phyloP scores from a whole-genome alignment of 1,140 invertebrate genomes.

The Drosophila virilis region DNA sequence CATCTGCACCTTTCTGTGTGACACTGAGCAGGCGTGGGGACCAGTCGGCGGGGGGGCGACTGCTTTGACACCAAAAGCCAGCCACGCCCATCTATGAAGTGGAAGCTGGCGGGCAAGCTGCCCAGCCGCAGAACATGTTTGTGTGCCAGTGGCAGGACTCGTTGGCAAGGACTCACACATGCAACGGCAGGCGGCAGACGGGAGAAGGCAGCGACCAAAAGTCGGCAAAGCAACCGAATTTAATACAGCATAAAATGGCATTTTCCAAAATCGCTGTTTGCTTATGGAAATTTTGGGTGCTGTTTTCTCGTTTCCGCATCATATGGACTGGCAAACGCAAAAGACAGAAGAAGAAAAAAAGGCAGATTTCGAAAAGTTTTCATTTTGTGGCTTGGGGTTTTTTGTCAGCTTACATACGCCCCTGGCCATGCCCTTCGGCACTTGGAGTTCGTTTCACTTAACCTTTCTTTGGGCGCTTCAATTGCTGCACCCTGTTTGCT shows the following conservation, averaged over 20 bases:
- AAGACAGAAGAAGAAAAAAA: not conserved
- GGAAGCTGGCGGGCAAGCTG: slow-evolving; percentile 1
- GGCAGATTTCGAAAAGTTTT: slow-evolving; percentile 58
- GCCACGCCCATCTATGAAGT: slow-evolving; percentile 57
- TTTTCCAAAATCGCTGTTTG: slow-evolving; percentile 71
- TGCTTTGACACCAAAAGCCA: slow-evolving; percentile 78
- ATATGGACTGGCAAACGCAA: not conserved
- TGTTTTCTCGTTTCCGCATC: slow-evolving; percentile 7
- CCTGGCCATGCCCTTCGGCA: slow-evolving; percentile 61
- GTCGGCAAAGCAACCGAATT: slow-evolving; percentile 46
- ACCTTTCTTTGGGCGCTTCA: slow-evolving; percentile 43
- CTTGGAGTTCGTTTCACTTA: slow-evolving; percentile 73
- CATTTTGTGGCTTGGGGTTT: slow-evolving; percentile 68
- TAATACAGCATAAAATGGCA: slow-evolving; percentile 66
- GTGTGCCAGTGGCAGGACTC: slow-evolving; percentile 24
- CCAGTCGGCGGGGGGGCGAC: slow-evolving; percentile 24
- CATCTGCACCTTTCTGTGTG: slow-evolving; percentile 73
- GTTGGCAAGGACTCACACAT: slow-evolving; percentile 35
- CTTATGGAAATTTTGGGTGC: slow-evolving; percentile 57
- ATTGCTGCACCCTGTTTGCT: slow-evolving; percentile 18
- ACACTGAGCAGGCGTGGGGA: slow-evolving; percentile 29
- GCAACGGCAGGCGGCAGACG: not conserved
- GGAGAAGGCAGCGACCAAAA: slow-evolving; percentile 8
- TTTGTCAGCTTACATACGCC: slow-evolving; percentile 45
- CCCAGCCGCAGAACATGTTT: slow-evolving; percentile 53